Evolutionary conservation across 2,797 vertebrate species (phyloP), one percentile per base, ranked within the genome.

Genomic region (Clarias fuscus): DNA sequence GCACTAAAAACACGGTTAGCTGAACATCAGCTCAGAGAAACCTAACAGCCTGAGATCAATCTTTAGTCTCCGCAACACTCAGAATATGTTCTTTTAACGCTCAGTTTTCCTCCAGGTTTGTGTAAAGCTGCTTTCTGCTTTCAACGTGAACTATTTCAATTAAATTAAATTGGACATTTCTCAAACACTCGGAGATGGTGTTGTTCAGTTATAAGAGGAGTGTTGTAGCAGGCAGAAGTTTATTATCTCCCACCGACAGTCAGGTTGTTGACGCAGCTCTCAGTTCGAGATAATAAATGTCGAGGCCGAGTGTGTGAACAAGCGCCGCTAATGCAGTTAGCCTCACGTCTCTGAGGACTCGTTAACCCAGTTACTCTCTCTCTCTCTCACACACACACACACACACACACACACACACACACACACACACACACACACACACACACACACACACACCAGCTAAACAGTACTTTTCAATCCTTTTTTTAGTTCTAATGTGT

Each of bases 211-310:
- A 1, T 11, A 10, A 22, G 7, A 6, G 33, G 10, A 3, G 62
- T 22, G 20, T 8, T 65, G 62, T 17, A 68, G 30, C 67, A 33
- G 18, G 20, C 33, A 22, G 68, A 8, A 8, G 14, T 67, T 78
- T 62, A 61, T 84, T 56, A 53, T 88, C 81, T 65, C 64, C 81
- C 75, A 71, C 86, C 78, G 85, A 84, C 73, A 79, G 27, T 87
- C 86, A 67, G 88, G 84, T 88, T 95, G 93, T 95, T 94, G 93
- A 94, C 93, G 91, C 90, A 90, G 89, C 84, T 90, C 92, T 95
- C 91, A 92, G 93, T 95, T 93, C 93, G 84, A 62, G 86, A 90
- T 90, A 91, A 93, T 93, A 92, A 92, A 94, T 92, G 91, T 91
- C 77, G 72, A 84, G 61, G 80, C 88, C 78, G 58, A 89, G 88